A percentile compares a stretch with the other conserved stretches of the same genome.
phyloP scores from a whole-genome alignment of 2,113 vertebrate genomes.

The Hydrochoerus hydrochaeris region DNA sequence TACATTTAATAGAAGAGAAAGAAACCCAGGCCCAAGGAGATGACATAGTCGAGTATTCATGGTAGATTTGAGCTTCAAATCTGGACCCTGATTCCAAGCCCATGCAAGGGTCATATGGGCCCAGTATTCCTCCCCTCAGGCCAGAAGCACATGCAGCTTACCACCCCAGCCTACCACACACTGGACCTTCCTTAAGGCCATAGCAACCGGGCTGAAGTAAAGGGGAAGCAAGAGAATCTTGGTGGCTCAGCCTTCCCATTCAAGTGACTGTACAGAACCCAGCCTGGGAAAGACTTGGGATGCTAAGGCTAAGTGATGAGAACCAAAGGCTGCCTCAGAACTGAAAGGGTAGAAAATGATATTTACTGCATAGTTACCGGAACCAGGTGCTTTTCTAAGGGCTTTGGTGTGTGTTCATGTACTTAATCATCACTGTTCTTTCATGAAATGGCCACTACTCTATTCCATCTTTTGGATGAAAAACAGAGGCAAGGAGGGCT shows the following conservation, averaged over 20 bases:
- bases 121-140: neutral
- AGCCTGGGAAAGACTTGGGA: neutral
- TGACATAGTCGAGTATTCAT: neutral
- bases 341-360: neutral
- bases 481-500: neutral
- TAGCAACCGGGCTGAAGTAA: neutral
- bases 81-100: neutral
- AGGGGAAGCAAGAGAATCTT: neutral
- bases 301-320: neutral
- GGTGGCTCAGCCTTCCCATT: neutral
- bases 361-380: neutral
- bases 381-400: neutral
- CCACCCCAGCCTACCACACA: neutral
- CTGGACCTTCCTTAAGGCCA: neutral
- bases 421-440: neutral
- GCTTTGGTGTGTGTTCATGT: neutral
- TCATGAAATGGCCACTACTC: neutral
- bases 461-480: neutral
- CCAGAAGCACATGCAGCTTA: neutral
- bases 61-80: conserved; percentile 22
- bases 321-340: neutral
- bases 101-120: neutral
- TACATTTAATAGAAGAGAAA: neutral
- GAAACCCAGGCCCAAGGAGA: neutral
- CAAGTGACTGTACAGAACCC: neutral